Base-by-base conservation (phyloP, 2,797 vertebrate genomes). In the Microhierax caerulescens region DNA sequence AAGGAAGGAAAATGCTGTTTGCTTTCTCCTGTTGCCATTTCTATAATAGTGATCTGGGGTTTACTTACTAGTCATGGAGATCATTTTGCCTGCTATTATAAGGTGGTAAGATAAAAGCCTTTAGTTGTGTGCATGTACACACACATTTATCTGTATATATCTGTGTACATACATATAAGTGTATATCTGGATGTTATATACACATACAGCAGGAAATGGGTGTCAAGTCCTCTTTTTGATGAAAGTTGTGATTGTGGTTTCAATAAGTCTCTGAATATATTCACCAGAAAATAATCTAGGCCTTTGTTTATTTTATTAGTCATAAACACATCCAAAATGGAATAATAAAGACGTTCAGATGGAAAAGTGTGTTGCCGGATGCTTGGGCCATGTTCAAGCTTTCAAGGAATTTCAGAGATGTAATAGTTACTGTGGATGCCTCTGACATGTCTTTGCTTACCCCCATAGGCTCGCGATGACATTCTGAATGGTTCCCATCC, bases 401-500 rank as follows among this genome's bases (percentile, higher is more conserved):
- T 51, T 82, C 18, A 41, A 36, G 41, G 56, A 77, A 60, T 81
- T 93, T 80, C 39, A 30, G 70, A 83, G 56, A 6, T 60, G 27
- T 10, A 23, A 4, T 17, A 45, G 47, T 77, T 83, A 24, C 20
- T 68, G 36, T 60, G 45, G 22, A 34, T 90, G 63, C 73, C 15
- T 16, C 54, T 96, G 64, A 96, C 23, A 2, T 56, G 32, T 67
- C 59, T 93, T 45, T 83, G 32, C 47, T 82, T 97, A 18, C 85
- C 20, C 48, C 90, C 91, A 14, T 63, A 99, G 99, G 99, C 99
- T 75, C 98, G 99, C 80, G 99, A 99, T 97, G 99, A 99, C 97
- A 99, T 99, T 98, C 98, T 99, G 96, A 99, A 99, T 18, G 99
- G 99, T 86, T 99, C 99, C 95, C 99, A 99, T 95, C 99, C 99